Evolutionary conservation across 2,797 vertebrate genomes (phyloP).

Genomic region (Kryptolebias ocellatus): DNA sequence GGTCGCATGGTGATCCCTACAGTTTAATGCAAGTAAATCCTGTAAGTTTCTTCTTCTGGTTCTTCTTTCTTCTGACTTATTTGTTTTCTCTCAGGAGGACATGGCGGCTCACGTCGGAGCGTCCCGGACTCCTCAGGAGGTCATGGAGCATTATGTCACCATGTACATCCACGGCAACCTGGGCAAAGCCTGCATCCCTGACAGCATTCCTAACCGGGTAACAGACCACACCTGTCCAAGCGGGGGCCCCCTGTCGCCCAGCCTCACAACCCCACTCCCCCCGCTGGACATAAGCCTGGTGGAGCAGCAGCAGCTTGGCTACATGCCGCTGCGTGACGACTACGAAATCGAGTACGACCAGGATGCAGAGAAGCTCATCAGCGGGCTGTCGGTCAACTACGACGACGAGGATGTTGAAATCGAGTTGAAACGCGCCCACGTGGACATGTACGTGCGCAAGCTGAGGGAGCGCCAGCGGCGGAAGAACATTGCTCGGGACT

Average conservation of each 20-base stretch:
- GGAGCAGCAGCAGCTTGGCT: conserved; percentile 97
- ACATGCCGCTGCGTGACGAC: conserved; percentile 97
- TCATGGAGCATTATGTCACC: conserved; percentile 98
- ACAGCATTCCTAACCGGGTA: conserved; percentile 95
- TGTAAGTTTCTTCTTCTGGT: not conserved
- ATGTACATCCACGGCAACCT: conserved; percentile 99
- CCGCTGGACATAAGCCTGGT: conserved; percentile 90
- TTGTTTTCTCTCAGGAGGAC: conserved; percentile 86
- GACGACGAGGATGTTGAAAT: conserved; percentile 97
- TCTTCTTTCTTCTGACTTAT: not conserved
- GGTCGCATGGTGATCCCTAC: too few species aligned
- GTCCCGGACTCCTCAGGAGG: conserved; percentile 92
- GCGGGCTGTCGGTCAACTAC: conserved; percentile 95
- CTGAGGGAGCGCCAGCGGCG: conserved; percentile 92
- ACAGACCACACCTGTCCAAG: conserved; percentile 97
- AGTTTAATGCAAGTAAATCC: too few species aligned
- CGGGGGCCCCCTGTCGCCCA: conserved; percentile 92
- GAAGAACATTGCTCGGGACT: conserved; percentile 95
- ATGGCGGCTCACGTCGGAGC: conserved; percentile 96
- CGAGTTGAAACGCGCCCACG: conserved; percentile 94
- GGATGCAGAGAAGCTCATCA: conserved; percentile 95
- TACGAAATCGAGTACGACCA: conserved; percentile 98
- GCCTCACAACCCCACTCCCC: conserved; percentile 92
- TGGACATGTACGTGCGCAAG: conserved; percentile 98
- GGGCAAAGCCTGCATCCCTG: conserved; percentile 96